These are phyloP conservation scores for Apostichopus leukothele DNA, from an alignment of 53 echinoderm and acorn worm genomes.

Conservation along the genomic window DNA sequence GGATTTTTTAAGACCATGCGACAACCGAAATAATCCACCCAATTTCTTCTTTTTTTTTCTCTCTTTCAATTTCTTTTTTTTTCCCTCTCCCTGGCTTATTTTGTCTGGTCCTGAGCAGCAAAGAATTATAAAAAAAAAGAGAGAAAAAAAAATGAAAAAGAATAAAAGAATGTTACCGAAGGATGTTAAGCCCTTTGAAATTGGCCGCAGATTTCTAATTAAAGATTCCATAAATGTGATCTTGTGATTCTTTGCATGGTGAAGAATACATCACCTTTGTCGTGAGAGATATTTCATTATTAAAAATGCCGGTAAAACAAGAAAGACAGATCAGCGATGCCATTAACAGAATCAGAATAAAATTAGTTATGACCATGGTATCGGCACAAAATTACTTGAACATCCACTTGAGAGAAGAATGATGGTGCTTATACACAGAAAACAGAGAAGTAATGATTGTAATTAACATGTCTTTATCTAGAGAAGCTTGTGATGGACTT, in stretches of 20 bases:
- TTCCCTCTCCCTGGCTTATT: too few species aligned
- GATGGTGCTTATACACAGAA: too few species aligned
- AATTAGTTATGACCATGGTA: too few species aligned
- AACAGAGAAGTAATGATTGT: too few species aligned
- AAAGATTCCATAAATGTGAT: neutral
- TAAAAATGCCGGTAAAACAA: too few species aligned
- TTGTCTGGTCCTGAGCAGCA: slow-evolving; percentile 28
- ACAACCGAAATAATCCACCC: slow-evolving; percentile 7
- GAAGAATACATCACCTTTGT: neutral
- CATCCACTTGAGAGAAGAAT: too few species aligned
- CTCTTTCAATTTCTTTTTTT: too few species aligned
- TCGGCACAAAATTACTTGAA: too few species aligned
- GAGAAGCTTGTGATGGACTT: too few species aligned
- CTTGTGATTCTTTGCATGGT: neutral
- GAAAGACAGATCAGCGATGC: too few species aligned
- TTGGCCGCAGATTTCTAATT: slow-evolving; percentile 17
- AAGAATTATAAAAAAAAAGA: neutral
- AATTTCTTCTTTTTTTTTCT: neutral
- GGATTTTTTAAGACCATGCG: slow-evolving; percentile 43
- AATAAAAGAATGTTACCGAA: slow-evolving; percentile 26
- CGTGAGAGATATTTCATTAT: neutral
- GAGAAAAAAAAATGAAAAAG: neutral
- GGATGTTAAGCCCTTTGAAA: slow-evolving; percentile 40
- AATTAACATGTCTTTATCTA: too few species aligned
- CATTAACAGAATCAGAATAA: too few species aligned